Conservation (phyloP, 2,888 invertebrate species). For the Drosophila algonquin region DNA sequence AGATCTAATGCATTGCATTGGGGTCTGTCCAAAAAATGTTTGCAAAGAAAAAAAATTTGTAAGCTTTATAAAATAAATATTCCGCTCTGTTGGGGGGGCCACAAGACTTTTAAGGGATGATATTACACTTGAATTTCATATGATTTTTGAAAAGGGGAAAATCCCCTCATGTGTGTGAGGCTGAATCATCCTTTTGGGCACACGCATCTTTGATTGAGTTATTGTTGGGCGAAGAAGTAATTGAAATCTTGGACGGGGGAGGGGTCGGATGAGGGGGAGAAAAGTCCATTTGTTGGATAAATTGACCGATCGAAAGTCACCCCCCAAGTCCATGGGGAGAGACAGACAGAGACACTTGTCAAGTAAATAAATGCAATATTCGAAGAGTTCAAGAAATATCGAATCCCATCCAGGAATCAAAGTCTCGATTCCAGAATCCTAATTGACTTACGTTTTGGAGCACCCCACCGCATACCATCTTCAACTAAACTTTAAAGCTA, state of each 20-base stretch:
- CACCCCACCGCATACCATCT: too few species aligned
- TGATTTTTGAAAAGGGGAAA: constrained; percentile 3
- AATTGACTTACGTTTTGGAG: not conserved
- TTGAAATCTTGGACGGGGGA: constrained; percentile 32
- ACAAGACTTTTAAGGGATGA: constrained; percentile 47
- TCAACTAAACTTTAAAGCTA: too few species aligned
- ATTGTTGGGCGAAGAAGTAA: constrained; percentile 57
- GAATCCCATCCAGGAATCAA: not conserved
- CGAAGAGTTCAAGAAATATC: not conserved
- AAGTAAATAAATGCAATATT: constrained; percentile 7
- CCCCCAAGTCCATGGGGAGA: constrained; percentile 1
- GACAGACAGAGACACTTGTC: constrained; percentile 1
- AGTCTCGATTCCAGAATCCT: not conserved
- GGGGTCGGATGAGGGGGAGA: not conserved
- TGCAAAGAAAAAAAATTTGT: constrained; percentile 66
- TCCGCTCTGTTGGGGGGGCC: constrained; percentile 18
- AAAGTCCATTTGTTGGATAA: constrained; percentile 14
- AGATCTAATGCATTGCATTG: constrained; percentile 56
- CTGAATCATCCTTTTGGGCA: constrained; percentile 18
- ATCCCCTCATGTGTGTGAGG: constrained; percentile 11
- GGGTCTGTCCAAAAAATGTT: constrained; percentile 56
- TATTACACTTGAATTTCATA: constrained; percentile 41
- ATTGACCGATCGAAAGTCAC: constrained; percentile 38
- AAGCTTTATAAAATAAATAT: constrained; percentile 76
- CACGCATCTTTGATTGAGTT: constrained; percentile 55